Base-by-base conservation (phyloP, 1,140 invertebrate genomes). In the Caenorhabditis tropicalis region DNA sequence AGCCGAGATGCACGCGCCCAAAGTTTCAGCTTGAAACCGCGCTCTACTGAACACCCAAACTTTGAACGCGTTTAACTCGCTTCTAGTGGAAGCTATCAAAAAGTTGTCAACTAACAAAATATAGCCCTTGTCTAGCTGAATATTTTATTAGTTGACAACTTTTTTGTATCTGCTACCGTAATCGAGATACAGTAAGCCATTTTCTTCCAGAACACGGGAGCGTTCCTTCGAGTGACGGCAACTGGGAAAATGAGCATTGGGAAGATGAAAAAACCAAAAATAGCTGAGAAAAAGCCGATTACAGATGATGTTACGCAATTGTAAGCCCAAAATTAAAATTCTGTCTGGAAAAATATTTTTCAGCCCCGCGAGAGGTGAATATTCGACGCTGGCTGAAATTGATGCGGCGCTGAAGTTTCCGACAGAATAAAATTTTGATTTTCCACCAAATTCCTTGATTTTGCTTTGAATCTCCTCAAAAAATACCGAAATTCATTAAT, bases 161-260 rank as follows among this genome's bases (percentile, higher is more conserved):
- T n/a, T n/a, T n/a, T n/a, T n/a, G n/a, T n/a, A n/a, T n/a, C n/a
- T n/a, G n/a, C n/a, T n/a, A n/a, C n/a, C n/a, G n/a, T n/a, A n/a
- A n/a, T n/a, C n/a, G n/a, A n/a, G n/a, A n/a, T n/a, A n/a, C n/a
- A n/a, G n/a, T n/a, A n/a, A n/a, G n/a, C 15, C 27, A 27, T 12
- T 21, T 21, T 81, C 16, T 84, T 85, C 53, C 81, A 86, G 33
- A 86, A 86, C 80, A 27, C 56, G 33, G 86, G 86, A 10, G 86
- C 86, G 9, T 53, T 85, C 0, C 29, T 86, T 1, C 65, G n/a
- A 24, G 65, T 86, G n/a, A 83, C 43, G 1, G 29, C 53, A 16
- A 82, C 33, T 49, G 81, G 81, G n/a, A 53, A 65, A 36, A 27
- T 82, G 39, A 48, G 81, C 31, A 16, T 60, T 36, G 15, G 12